Conservation (phyloP, 2,113 vertebrate genomes). For the Motacilla alba region DNA sequence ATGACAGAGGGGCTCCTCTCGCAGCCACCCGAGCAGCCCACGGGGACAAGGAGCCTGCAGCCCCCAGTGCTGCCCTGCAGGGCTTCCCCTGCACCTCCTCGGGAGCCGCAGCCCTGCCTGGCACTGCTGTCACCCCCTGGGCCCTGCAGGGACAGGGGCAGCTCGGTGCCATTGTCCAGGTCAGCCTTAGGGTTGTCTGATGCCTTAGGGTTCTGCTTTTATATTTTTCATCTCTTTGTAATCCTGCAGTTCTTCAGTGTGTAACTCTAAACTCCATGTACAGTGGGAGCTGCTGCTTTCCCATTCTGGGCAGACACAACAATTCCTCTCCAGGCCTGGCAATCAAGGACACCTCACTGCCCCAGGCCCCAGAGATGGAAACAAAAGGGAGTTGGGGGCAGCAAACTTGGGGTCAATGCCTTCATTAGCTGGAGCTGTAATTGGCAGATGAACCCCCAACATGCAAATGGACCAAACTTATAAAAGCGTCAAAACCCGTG, state of each 20-base stretch:
- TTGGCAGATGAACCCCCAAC: background rate
- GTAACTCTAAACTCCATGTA: background rate
- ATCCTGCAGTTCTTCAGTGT: background rate
- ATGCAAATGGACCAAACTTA: background rate
- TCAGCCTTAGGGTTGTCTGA: too few relatives aligned
- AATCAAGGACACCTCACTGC: background rate
- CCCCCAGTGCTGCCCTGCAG: background rate
- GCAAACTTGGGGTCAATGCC: background rate
- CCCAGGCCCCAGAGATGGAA: background rate
- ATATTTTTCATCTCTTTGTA: background rate
- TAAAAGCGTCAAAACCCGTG: background rate
- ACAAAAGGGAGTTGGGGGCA: background rate
- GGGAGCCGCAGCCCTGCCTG: background rate
- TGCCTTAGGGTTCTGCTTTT: background rate
- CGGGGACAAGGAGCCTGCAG: fast-evolving
- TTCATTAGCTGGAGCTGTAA: background rate
- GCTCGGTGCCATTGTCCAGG: fast-evolving
- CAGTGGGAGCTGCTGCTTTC: background rate
- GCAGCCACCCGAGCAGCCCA: background rate
- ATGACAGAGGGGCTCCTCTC: background rate
- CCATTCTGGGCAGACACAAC: background rate
- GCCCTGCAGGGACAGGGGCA: background rate
- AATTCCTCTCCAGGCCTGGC: background rate
- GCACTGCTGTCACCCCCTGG: background rate
- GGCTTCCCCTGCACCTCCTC: background rate